Evolutionary conservation across 2,113 vertebrate genomes (phyloP).

Genomic region (Phainopepla nitens): DNA sequence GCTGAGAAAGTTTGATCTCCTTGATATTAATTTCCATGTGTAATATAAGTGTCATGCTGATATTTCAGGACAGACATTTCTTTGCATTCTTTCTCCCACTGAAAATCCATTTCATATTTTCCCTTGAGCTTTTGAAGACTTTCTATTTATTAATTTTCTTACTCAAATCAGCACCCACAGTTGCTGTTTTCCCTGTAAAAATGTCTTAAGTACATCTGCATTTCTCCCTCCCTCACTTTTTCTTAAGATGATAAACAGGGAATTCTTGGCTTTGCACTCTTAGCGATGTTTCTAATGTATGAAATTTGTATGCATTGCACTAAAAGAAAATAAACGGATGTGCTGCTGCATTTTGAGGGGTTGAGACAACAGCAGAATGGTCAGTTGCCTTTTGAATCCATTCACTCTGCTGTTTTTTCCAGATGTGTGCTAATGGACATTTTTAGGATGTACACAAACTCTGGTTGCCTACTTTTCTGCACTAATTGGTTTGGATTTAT

Average conservation of each 20-base stretch:
- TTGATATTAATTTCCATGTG: neutral
- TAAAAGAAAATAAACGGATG: neutral
- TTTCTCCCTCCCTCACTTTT: neutral
- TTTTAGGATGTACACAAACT: neutral
- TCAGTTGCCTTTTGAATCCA: neutral
- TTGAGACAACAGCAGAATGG: neutral
- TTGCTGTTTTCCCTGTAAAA: neutral
- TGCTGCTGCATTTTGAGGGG: neutral
- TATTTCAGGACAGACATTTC: neutral
- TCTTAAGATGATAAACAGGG: neutral
- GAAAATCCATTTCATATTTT: neutral
- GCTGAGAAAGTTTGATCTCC: neutral
- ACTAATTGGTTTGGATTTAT: conserved; percentile 57
- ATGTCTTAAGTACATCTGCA: neutral
- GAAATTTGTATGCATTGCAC: neutral
- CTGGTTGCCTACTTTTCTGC: neutral
- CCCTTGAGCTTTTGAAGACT: neutral
- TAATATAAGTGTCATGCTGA: neutral
- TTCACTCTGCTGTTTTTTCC: conserved; percentile 17
- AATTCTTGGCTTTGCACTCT: neutral
- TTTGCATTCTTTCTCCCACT: neutral
- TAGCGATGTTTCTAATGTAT: neutral
- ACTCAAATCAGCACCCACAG: neutral
- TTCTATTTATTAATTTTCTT: neutral
- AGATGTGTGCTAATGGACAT: conserved; percentile 14